These are phyloP conservation scores for Bucorvus abyssinicus DNA, from an alignment of 2,797 vertebrate genomes.

Conservation along the genomic window DNA sequence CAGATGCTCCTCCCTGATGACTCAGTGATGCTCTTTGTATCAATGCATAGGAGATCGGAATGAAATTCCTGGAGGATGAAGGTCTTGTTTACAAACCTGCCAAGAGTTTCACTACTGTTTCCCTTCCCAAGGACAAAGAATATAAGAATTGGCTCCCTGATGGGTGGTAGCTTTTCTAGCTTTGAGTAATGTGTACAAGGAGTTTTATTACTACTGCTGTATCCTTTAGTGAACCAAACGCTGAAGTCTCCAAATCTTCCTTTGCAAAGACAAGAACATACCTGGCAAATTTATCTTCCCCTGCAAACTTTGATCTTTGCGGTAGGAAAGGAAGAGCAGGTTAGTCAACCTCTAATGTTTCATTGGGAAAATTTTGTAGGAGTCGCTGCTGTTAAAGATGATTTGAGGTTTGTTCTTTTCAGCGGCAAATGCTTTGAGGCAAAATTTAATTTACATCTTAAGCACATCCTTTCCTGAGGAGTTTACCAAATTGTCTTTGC, in stretches of 20 bases:
- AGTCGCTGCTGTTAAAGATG: not conserved
- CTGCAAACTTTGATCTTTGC: not conserved
- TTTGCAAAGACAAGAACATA: not conserved
- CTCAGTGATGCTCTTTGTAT: not conserved
- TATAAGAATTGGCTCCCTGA: not conserved
- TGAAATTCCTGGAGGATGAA: not conserved
- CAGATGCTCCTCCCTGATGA: not conserved
- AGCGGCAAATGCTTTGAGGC: not conserved
- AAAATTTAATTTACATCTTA: slow-evolving; percentile 17
- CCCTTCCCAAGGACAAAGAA: not conserved
- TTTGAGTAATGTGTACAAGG: not conserved
- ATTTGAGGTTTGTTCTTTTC: slow-evolving; percentile 4
- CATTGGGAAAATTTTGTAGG: not conserved
- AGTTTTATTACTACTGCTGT: not conserved
- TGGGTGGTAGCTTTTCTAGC: not conserved
- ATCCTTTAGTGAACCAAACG: not conserved
- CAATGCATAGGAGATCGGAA: not conserved
- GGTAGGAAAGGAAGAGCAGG: not conserved
- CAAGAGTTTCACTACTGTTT: not conserved
- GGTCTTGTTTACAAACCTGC: not conserved
- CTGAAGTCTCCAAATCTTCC: not conserved
- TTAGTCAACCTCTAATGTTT: not conserved
- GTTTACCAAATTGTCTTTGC: not conserved
- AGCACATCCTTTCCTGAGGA: not conserved
- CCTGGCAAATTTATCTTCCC: not conserved